Evolutionary conservation across 2,888 invertebrate genomes (phyloP).

Genomic region (Sepioteuthis lessoniana): DNA sequence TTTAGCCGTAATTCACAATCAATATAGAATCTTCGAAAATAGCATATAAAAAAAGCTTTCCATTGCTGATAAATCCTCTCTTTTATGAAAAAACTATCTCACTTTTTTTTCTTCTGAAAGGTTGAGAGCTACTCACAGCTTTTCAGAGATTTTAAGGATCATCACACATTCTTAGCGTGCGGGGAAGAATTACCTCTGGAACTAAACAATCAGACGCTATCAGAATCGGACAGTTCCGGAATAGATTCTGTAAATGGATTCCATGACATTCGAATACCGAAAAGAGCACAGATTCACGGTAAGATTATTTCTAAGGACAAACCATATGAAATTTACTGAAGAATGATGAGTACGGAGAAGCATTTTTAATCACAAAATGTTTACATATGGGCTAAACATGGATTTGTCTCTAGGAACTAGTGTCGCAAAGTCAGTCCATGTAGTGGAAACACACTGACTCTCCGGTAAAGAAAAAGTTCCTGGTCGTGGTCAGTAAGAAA

Average conservation of each 20-base stretch:
- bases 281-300: neutral
- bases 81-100: neutral
- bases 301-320: neutral
- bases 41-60: too few relatives aligned
- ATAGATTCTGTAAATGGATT: neutral
- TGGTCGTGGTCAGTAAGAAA: too few relatives aligned
- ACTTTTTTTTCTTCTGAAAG: conserved; percentile 76
- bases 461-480: too few relatives aligned
- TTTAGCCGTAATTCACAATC: too few relatives aligned
- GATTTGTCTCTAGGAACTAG: too few relatives aligned
- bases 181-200: conserved; percentile 70
- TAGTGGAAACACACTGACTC: too few relatives aligned
- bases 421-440: too few relatives aligned
- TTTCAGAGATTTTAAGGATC: conserved; percentile 91
- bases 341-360: too few relatives aligned
- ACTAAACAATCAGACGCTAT: conserved; percentile 53
- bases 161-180: conserved; percentile 84
- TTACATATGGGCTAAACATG: too few relatives aligned
- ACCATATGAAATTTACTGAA: too few relatives aligned
- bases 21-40: too few relatives aligned
- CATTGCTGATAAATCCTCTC: neutral
- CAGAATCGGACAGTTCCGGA: conserved; percentile 40
- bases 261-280: conserved; percentile 5
- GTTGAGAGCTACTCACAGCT: conserved; percentile 94
- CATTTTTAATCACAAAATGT: too few relatives aligned